A percentile compares a stretch with the other conserved stretches of the same genome.
Evolutionary conservation across 2,113 vertebrate species (phyloP).

Genomic region (Fukomys damarensis): DNA sequence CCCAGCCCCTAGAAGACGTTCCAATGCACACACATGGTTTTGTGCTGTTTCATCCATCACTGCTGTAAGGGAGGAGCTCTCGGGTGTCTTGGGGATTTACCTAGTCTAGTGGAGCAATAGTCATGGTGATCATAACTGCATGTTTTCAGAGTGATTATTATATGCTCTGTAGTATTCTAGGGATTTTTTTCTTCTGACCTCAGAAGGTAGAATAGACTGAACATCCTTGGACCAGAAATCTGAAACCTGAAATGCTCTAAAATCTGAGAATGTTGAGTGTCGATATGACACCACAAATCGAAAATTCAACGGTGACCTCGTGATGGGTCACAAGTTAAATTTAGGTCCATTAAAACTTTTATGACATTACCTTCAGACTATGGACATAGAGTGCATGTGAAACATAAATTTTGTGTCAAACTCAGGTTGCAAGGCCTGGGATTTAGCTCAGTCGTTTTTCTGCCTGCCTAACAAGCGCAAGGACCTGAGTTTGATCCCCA

Average conservation of each 20-base stretch:
- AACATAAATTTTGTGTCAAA: neutral
- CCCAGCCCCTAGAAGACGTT: accelerated
- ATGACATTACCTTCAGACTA: neutral
- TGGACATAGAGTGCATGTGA: neutral
- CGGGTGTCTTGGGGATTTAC: neutral
- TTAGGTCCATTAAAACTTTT: neutral
- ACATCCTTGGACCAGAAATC: neutral
- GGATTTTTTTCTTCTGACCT: neutral
- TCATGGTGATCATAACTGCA: neutral
- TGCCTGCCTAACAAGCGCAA: too few species aligned
- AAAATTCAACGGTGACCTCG: neutral
- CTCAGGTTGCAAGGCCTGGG: too few species aligned
- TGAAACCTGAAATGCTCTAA: neutral
- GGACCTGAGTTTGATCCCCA: too few species aligned
- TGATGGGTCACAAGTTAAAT: neutral
- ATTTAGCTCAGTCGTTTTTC: too few species aligned
- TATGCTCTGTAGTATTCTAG: neutral
- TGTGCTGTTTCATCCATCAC: neutral
- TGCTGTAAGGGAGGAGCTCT: neutral
- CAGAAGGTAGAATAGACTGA: neutral
- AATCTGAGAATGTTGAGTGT: neutral
- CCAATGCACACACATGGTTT: accelerated
- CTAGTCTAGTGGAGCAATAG: neutral
- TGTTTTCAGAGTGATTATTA: neutral
- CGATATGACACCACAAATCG: neutral